phyloP scores from a whole-genome alignment of 2,888 invertebrate species.

The Drosophila tanythrix region DNA sequence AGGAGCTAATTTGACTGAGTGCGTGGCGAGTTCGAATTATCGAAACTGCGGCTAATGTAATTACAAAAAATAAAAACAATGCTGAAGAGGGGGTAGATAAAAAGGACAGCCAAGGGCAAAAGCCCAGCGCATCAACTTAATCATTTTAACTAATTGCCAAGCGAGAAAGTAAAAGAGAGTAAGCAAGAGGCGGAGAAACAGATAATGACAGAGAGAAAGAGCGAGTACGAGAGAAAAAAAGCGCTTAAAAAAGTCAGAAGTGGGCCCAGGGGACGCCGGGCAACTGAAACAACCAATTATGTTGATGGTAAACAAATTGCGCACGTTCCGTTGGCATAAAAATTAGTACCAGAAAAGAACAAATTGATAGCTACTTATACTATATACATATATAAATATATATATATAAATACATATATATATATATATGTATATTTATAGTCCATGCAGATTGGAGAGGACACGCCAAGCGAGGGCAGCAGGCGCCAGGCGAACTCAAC shows the following conservation, averaged over 20 bases:
- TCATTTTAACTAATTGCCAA: conserved; percentile 82
- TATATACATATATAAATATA: conserved; percentile 16
- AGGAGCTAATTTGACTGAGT: conserved; percentile 76
- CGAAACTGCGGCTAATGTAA: conserved; percentile 79
- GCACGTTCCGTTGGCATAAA: conserved; percentile 79
- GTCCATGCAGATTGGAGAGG: conserved; percentile 46
- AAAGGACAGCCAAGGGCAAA: conserved; percentile 46
- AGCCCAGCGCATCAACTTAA: conserved; percentile 74
- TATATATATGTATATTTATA: conserved; percentile 2
- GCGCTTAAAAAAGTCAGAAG: conserved; percentile 72
- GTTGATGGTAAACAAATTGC: conserved; percentile 85
- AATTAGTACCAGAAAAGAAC: conserved; percentile 63
- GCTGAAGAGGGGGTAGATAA: neutral
- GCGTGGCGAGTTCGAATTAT: conserved; percentile 73
- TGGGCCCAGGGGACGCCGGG: conserved; percentile 67
- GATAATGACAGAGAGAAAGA: conserved; percentile 1
- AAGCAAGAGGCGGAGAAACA: neutral
- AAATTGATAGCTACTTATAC: conserved; percentile 55
- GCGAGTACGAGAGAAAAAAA: conserved; percentile 53
- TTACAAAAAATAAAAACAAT: conserved; percentile 58
- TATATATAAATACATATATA: conserved; percentile 5
- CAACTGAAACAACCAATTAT: conserved; percentile 77
- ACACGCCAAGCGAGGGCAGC: conserved; percentile 58
- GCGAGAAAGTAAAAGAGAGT: conserved; percentile 10
- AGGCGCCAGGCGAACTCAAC: conserved; percentile 16